phyloP scores from a whole-genome alignment of 2,113 vertebrate genomes.

The Vidua macroura region DNA sequence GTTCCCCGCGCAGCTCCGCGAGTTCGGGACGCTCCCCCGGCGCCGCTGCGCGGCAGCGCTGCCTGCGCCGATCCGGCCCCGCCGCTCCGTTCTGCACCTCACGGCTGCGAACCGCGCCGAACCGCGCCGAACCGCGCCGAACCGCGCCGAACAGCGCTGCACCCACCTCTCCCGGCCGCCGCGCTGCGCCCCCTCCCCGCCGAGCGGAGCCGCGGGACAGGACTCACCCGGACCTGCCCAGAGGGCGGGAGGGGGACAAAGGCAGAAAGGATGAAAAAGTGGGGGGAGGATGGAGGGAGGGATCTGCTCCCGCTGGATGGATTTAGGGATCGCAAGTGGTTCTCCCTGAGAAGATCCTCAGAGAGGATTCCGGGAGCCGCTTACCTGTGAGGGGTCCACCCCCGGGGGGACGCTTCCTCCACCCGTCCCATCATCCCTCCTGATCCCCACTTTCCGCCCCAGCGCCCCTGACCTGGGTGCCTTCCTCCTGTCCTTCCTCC shows the following conservation, averaged over 20 bases:
- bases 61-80: background rate
- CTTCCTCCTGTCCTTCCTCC: background rate
- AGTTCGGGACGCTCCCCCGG: background rate
- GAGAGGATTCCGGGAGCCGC: background rate
- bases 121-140: background rate
- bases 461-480: background rate
- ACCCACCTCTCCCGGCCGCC: background rate
- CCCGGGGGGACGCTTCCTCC: background rate
- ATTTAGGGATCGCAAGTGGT: background rate
- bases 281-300: background rate
- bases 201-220: background rate
- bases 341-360: background rate
- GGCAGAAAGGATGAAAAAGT: background rate
- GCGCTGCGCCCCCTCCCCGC: background rate
- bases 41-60: background rate
- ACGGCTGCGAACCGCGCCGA: no score
- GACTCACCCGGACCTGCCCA: background rate
- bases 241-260: background rate
- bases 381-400: conserved; percentile 11
- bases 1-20: background rate
- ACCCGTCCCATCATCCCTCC: background rate
- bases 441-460: background rate
- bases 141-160: background rate
- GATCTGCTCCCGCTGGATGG: background rate
- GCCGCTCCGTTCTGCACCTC: background rate